Evolutionary conservation across 2,888 invertebrate species (phyloP), one percentile per base, ranked within the genome.

Genomic region (Eupithecia inturbata): DNA sequence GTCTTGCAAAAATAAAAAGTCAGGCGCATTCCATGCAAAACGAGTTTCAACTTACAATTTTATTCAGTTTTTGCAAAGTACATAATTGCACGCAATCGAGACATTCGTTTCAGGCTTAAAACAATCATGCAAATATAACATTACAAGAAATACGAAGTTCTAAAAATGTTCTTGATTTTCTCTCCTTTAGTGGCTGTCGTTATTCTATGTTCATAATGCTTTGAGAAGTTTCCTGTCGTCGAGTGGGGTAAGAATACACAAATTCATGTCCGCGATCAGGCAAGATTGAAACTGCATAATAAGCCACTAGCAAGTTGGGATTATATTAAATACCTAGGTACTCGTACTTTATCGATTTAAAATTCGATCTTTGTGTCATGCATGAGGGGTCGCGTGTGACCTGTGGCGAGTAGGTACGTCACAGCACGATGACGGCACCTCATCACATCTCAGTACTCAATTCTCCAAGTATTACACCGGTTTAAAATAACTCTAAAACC

Each of bases 1-100:
- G 60, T 60, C 39, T 72, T 70, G 64, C 41, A 62, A 67, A 69
- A 67, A 70, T 31, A 62, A 62, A 31, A 75, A 60, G 68, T 57
- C 66, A 76, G 66, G 75, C 73, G 62, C 75, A 76, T 76, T 73
- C 73, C 75, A 76, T 76, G 75, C 75, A 72, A 63, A 73, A 70
- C 72, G 39, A 68, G 70, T 75, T 75, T 72, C 68, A 74, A 57
- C 57, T 72, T 64, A 69, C 70, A 70, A 70, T 41, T 67, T 26
- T 62, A 63, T 70, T 66, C 70, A 68, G 53, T 16, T 22, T 28
- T 72, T 66, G 16, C 3, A 16, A 60, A 60, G 53, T 60, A 60
- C 16, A 14, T 60, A 60, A 16, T 26, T 57, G 49, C 7, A 53
- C 60, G 60, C n/a, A 62, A 62, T 31, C 28, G 19, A 31, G 19